A percentile compares a stretch with the other conserved stretches of the same genome.
These are phyloP conservation scores for Anguilla rostrata DNA, from an alignment of 2,113 vertebrate species.

Conservation along the genomic window DNA sequence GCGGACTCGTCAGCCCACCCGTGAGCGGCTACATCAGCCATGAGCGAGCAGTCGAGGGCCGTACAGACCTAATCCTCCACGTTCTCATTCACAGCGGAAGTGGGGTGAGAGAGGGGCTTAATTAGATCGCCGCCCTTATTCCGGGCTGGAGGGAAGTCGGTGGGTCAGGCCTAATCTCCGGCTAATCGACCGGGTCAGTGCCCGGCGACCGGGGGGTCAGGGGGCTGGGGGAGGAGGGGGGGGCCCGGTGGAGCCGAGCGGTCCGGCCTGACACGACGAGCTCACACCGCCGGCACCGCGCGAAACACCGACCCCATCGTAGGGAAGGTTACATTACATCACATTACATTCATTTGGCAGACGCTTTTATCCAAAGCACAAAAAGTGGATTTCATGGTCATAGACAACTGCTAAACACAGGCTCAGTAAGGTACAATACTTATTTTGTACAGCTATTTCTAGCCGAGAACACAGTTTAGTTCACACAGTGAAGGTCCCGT, in stretches of 20 bases:
- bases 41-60: no score
- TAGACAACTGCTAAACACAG: no score
- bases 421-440: no score
- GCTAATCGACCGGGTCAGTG: constrained; percentile 50
- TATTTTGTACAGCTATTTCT: no score
- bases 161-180: constrained; percentile 49
- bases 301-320: background rate
- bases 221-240: constrained; percentile 16
- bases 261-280: constrained; percentile 29
- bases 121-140: constrained; percentile 26
- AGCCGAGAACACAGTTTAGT: no score
- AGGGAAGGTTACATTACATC: no score
- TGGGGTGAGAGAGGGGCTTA: background rate
- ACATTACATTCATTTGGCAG: no score
- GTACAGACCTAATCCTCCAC: background rate
- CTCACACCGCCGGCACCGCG: constrained; percentile 32
- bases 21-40: background rate
- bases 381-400: no score
- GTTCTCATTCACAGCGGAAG: background rate
- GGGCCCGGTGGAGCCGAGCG: constrained; percentile 14
- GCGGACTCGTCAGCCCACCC: background rate
- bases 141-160: constrained; percentile 42
- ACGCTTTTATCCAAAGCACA: no score
- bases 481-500: no score
- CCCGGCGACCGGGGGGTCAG: constrained; percentile 30